A percentile compares a stretch with the other conserved stretches of the same genome.
These are phyloP conservation scores for Erebia epiphron DNA, from an alignment of 2,888 invertebrate species.

Conservation along the genomic window DNA sequence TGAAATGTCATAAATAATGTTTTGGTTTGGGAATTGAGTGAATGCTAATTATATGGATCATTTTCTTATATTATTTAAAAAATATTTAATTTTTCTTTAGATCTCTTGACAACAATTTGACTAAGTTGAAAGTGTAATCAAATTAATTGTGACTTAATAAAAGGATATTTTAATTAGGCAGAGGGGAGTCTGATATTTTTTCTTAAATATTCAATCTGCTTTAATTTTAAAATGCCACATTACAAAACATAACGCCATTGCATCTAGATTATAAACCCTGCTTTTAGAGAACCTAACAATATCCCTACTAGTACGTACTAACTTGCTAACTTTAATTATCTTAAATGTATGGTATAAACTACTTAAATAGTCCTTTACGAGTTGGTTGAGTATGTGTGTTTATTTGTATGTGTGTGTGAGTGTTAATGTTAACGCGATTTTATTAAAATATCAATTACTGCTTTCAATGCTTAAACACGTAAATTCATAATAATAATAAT, in stretches of 20 bases:
- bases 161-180: too few relatives aligned
- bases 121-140: too few relatives aligned
- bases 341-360: too few relatives aligned
- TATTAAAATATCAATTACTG: too few relatives aligned
- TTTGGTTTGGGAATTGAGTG: constrained; percentile 17
- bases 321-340: neutral
- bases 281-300: neutral
- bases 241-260: neutral
- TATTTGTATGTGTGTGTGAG: too few relatives aligned
- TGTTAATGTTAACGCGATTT: too few relatives aligned
- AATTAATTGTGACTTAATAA: too few relatives aligned
- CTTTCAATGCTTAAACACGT: too few relatives aligned
- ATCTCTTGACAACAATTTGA: too few relatives aligned
- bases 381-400: too few relatives aligned
- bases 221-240: neutral
- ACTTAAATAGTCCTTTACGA: too few relatives aligned
- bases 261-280: neutral
- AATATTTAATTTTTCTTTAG: neutral
- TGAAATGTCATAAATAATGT: constrained; percentile 8
- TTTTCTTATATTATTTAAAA: neutral
- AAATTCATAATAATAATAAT: too few relatives aligned
- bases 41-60: constrained; percentile 22
- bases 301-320: neutral
- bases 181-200: neutral
- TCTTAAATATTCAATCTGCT: neutral